Base-by-base conservation (phyloP, 2,113 vertebrate species). In the Hippotragus niger region DNA sequence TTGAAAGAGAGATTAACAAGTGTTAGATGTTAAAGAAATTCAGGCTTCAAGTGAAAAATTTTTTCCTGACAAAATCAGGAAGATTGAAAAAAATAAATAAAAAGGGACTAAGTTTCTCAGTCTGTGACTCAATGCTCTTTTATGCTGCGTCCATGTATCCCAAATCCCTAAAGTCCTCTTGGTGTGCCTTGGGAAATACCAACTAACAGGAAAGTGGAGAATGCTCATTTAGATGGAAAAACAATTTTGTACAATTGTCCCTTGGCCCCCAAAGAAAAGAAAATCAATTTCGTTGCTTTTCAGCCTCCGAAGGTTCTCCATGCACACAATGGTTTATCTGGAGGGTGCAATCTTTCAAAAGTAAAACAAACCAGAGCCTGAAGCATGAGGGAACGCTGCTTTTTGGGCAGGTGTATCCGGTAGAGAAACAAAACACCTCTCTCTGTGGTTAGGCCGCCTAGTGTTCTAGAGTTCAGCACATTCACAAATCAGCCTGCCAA, bases 351-450 rank as follows among this genome's bases (percentile, higher is more conserved):
- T 98, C 97, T 98, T 95, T 95, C 45, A 97, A 96, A 95, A 95
- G 95, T 78, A 87, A 90, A 81, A 86, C 92, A 86, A 91, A 64
- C 87, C 12, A 0, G 84, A 81, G 93, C 19, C 3, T 81, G 87
- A 67, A 97, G 95, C 87, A 16, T 10, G 33, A 89, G 92, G 60
- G 97, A 98, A 90, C 60, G 2, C 94, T 95, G 98, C 57, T 78
- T 88, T 98, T 94, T 47, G 88, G 95, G 98, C 99, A 99, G 99
- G 99, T 99, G 99, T 99, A 99, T 99, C 99, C 99, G 99, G 99
- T 95, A 55, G 98, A 98, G 97, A 98, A 98, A 98, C 98, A 98
- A 99, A 99, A 99, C 99, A 99, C 80, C 7, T 91, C 92, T 97
- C 97, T 97, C 98, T 99, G 99, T 99, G 99, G 99, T 99, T 99